Evolutionary conservation across 2,888 invertebrate genomes (phyloP).

Genomic region (Carabus problematicus): DNA sequence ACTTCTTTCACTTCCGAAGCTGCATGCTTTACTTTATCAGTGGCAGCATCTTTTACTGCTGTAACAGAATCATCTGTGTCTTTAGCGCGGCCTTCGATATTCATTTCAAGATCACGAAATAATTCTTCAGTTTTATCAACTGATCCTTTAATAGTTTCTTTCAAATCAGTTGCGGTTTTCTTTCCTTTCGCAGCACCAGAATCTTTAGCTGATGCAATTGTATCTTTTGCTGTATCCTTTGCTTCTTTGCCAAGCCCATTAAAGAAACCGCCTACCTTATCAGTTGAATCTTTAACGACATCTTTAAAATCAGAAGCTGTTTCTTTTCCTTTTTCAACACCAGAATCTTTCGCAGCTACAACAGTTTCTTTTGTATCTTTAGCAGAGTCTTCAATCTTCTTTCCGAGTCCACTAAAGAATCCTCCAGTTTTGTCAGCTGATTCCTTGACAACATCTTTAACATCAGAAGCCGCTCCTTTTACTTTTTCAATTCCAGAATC

Average conservation of each 20-base stretch:
- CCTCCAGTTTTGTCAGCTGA: conserved; percentile 54
- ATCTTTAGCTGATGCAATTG: conserved; percentile 1
- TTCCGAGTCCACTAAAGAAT: conserved; percentile 47
- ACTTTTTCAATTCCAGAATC: conserved; percentile 36
- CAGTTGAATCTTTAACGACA: conserved; percentile 19
- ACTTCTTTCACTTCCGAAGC: conserved; percentile 43
- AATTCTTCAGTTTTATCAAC: conserved; percentile 22
- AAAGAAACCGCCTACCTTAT: conserved; percentile 39
- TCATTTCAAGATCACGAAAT: conserved; percentile 25
- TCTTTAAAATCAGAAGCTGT: conserved; percentile 15
- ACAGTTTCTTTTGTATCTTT: conserved; percentile 34
- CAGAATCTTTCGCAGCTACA: conserved; percentile 42
- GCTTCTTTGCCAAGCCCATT: conserved; percentile 31
- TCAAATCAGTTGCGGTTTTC: conserved; percentile 8
- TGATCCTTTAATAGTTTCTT: conserved; percentile 16
- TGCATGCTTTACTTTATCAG: conserved; percentile 27
- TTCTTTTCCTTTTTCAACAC: conserved; percentile 32
- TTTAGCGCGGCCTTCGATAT: conserved; percentile 23
- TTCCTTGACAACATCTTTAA: conserved; percentile 55
- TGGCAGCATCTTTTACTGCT: conserved; percentile 10
- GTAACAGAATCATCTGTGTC: conserved; percentile 6
- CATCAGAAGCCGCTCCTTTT: conserved; percentile 30
- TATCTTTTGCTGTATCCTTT: conserved; percentile 27
- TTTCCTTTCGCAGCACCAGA: conserved; percentile 36
- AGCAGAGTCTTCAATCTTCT: conserved; percentile 19